Base-by-base conservation (phyloP, 2,797 vertebrate genomes). In the Calcarius lapponicus region DNA sequence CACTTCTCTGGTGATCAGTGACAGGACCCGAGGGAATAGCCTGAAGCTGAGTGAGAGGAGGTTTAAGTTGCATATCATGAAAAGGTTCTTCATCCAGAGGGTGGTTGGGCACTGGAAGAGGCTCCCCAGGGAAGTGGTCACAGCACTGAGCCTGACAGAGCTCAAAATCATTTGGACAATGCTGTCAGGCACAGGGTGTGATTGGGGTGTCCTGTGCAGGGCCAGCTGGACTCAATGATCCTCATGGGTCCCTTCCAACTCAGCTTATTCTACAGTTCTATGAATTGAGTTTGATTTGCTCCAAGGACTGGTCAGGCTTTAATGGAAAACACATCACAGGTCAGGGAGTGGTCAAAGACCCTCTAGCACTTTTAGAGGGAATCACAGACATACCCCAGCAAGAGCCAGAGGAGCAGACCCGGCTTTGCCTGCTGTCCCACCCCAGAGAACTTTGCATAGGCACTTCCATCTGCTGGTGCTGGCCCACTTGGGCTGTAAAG, bases 371-470 rank as follows among this genome's bases (percentile, higher is more conserved):
- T 56, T 50, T 28, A 88, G 47, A 56, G 10, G 43, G 40, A 88
- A 38, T 48, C 48, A 43, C 8, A 34, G 3, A 10, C 66, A n/a
- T 3, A n/a, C 3, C 11, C 56, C 34, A 78, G 58, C 28, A 90
- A 20, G 19, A 84, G 36, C 31, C 84, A 57, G 19, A 11, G 12
- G 10, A 64, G 25, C 36, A 70, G 32, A 36, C 26, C 26, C 29
- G 3, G 4, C 4, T 61, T 71, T 60, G 42, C 36, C 8, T 0
- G 2, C 19, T 85, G 42, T 47, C 11, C 32, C 43, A 48, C 5
- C 19, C 40, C 19, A 17, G 3, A 9, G 19, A 76, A 21, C 26
- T 53, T 25, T 6, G 10, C 40, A 45, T 0, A 45, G 43, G 6
- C 5, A 54, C n/a, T 48, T 53, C 2, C 1, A 13, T 47, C 56